A percentile compares a stretch with the other conserved stretches of the same genome.
Conservation (phyloP, 2,113 vertebrate species). For the Chaetodon auriga region DNA sequence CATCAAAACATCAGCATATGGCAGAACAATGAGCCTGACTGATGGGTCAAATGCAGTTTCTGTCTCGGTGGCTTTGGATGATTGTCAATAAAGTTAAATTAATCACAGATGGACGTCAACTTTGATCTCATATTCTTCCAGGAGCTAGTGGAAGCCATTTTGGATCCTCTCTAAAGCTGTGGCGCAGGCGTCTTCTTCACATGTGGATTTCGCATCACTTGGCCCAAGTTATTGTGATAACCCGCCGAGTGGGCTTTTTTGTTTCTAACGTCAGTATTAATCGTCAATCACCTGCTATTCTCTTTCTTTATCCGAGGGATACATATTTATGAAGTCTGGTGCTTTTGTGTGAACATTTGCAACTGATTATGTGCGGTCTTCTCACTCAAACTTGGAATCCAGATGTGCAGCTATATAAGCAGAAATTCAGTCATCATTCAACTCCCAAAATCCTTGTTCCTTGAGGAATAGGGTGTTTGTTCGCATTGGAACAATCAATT, state of each 20-base stretch:
- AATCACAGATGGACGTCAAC: conserved; percentile 72
- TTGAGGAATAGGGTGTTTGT: conserved; percentile 63
- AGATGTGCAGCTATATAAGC: conserved; percentile 73
- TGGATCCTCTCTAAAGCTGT: conserved; percentile 29
- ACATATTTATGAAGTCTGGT: conserved; percentile 79
- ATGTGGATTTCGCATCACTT: conserved; percentile 52
- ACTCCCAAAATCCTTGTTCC: conserved; percentile 4
- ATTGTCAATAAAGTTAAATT: conserved; percentile 70
- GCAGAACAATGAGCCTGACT: conserved; percentile 45
- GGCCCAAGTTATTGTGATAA: conserved; percentile 52
- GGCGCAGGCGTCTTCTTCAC: conserved; percentile 26
- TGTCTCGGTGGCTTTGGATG: conserved; percentile 56
- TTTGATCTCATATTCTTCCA: conserved; percentile 65
- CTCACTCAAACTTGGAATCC: conserved; percentile 62
- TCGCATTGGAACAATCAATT: conserved; percentile 55
- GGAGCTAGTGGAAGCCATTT: conserved; percentile 39
- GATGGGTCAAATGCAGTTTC: conserved; percentile 61
- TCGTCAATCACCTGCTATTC: conserved; percentile 66
- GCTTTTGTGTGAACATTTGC: conserved; percentile 74
- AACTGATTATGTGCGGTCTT: conserved; percentile 71
- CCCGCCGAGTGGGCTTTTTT: conserved; percentile 48
- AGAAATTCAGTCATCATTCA: conserved; percentile 46
- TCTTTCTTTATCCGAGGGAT: conserved; percentile 49
- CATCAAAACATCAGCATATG: conserved; percentile 44
- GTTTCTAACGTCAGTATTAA: conserved; percentile 73